These are phyloP conservation scores for Capitella teleta DNA, from an alignment of 1,140 invertebrate genomes.

Conservation along the genomic window DNA sequence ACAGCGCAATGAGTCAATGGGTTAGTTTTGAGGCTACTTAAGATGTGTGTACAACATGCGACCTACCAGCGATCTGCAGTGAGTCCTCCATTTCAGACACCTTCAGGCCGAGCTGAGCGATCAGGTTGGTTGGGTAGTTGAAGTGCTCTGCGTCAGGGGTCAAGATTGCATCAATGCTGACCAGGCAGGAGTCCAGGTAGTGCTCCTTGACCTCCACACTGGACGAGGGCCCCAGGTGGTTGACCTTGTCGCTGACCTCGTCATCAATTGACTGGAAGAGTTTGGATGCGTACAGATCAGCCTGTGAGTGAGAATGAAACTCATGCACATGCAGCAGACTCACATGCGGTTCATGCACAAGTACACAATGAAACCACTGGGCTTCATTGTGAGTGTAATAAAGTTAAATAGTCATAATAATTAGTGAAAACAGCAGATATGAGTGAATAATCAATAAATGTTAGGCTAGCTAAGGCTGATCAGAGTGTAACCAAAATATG, in stretches of 20 bases:
- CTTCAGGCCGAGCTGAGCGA: slow-evolving; percentile 59
- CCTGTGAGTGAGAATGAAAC: too few species aligned
- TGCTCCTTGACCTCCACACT: slow-evolving; percentile 19
- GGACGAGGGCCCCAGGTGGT: background rate
- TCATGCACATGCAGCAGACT: too few species aligned
- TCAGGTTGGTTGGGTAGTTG: slow-evolving; percentile 60
- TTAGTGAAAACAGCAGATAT: too few species aligned
- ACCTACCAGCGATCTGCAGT: slow-evolving; percentile 59
- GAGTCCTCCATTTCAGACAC: slow-evolving; percentile 72
- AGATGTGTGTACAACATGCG: background rate
- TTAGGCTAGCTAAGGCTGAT: too few species aligned
- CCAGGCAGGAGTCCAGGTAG: slow-evolving; percentile 75
- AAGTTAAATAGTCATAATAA: too few species aligned
- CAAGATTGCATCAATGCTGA: slow-evolving; percentile 81
- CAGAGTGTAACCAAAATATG: too few species aligned
- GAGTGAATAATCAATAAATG: too few species aligned
- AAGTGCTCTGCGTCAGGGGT: slow-evolving; percentile 88
- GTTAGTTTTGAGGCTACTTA: background rate
- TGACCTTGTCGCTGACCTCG: background rate
- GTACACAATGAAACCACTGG: too few species aligned
- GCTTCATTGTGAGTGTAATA: too few species aligned
- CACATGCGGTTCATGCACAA: too few species aligned
- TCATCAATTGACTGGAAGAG: background rate
- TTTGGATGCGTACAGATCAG: too few species aligned
- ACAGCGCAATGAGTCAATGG: background rate